Evolutionary conservation across 2,113 vertebrate species (phyloP).

Genomic region (Mesoclemmys tuberculata): DNA sequence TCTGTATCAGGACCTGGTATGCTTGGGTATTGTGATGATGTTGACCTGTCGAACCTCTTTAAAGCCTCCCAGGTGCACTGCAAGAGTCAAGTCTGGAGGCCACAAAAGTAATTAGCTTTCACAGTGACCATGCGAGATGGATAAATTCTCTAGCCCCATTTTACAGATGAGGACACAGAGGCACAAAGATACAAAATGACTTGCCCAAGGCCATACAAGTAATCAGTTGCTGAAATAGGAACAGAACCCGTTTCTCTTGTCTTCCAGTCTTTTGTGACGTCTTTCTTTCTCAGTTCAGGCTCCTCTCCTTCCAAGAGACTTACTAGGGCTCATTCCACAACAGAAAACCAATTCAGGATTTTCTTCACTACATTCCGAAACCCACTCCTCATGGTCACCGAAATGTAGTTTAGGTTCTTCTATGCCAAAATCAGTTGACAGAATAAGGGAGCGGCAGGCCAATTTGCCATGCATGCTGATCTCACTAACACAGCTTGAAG

Average conservation of each 20-base stretch:
- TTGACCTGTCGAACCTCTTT: conserved; percentile 17
- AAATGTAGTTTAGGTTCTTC: background rate
- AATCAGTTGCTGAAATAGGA: background rate
- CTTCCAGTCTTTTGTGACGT: conserved; percentile 3
- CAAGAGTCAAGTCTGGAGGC: conserved; percentile 27
- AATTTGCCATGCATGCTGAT: background rate
- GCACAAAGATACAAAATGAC: background rate
- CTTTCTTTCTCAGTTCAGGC: conserved; percentile 15
- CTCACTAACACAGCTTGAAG: background rate
- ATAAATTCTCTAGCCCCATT: conserved; percentile 37
- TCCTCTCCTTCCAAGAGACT: background rate
- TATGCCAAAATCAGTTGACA: background rate
- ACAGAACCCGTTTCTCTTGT: background rate
- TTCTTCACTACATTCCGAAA: background rate
- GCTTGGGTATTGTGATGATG: background rate
- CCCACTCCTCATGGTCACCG: background rate
- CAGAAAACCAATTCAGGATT: background rate
- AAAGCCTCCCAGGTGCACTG: conserved; percentile 16
- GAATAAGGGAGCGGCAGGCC: background rate
- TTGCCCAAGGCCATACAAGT: conserved; percentile 11
- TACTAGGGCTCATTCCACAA: background rate
- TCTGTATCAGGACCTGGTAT: conserved; percentile 30
- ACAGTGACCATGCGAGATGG: conserved; percentile 14
- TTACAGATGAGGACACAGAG: conserved; percentile 22
- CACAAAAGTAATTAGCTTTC: conserved; percentile 43